Percentiles rank a stretch among this genome's conserved stretches.
Evolutionary conservation across 2,888 invertebrate species (phyloP).

Genomic region (Craniophora ligustri): DNA sequence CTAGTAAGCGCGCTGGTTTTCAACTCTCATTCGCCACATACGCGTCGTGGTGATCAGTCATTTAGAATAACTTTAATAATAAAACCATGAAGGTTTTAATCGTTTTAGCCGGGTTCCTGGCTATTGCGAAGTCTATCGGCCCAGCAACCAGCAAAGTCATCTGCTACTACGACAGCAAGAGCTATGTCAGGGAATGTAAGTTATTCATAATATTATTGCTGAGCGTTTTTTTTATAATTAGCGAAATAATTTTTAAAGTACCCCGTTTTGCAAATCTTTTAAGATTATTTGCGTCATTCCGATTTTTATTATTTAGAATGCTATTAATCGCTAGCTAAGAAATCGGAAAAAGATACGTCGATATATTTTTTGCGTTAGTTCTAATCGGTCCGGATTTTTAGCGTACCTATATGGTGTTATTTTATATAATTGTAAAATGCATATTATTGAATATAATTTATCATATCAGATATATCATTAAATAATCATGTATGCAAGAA

Average conservation of each 20-base stretch:
- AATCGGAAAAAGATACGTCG: too few species aligned
- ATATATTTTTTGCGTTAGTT: too few species aligned
- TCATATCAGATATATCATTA: background rate
- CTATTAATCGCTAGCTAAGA: too few species aligned
- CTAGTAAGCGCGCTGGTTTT: slow-evolving; percentile 52
- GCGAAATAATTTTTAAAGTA: slow-evolving; percentile 47
- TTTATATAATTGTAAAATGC: too few species aligned
- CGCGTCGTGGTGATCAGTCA: slow-evolving; percentile 74
- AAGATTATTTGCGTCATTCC: background rate
- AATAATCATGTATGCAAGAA: background rate
- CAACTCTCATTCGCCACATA: slow-evolving; percentile 75
- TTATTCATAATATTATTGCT: slow-evolving; percentile 60
- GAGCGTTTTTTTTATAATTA: slow-evolving; percentile 58
- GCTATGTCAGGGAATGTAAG: slow-evolving; percentile 91
- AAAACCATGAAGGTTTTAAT: slow-evolving; percentile 72
- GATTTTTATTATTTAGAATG: background rate
- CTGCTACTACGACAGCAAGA: slow-evolving; percentile 92
- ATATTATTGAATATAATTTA: too few species aligned
- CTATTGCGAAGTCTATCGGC: slow-evolving; percentile 73
- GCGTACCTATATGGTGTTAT: too few species aligned
- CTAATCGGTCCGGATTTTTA: too few species aligned
- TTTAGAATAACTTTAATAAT: slow-evolving; percentile 47
- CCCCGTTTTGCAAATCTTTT: slow-evolving; percentile 47
- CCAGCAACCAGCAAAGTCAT: slow-evolving; percentile 89
- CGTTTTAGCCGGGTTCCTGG: slow-evolving; percentile 70